Evolutionary conservation across 2,888 invertebrate genomes (phyloP), one percentile per base, ranked within the genome.

Genomic region (Galeruca laticollis): DNA sequence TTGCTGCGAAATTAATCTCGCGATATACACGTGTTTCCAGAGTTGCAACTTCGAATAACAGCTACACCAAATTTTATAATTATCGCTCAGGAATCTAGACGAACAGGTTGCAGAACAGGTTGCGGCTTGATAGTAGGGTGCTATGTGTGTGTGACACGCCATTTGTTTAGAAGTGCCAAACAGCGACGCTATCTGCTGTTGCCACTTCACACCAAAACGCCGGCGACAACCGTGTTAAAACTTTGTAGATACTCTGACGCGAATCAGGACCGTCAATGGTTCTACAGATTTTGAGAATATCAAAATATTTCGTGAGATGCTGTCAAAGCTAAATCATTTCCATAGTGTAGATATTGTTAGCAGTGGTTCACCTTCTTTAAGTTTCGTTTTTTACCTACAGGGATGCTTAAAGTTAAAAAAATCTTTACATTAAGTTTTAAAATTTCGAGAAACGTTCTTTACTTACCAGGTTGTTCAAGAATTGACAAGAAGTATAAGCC

Each of bases 1-100:
- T 78, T 73, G 76, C 68, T 72, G 73, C 67, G 73, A 65, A 75
- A 77, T 82, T 82, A 82, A 81, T 82, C 82, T 79, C 77, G 72
- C 74, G 72, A 65, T 73, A 67, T 78, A 78, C 76, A 76, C 78
- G 75, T 73, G 78, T 77, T 81, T 56, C 72, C 70, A 62, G 73
- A 78, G 79, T 76, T 70, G 79, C 76, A 70, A 77, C 76, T 76
- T 75, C 75, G 78, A 80, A 82, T 47, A 82, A 82, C 82, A 77
- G 80, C 82, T 80, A 80, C 80, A 81, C 83, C 83, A 75, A 77
- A 81, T 84, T 84, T 83, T 82, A 82, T 82, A 83, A 84, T 83
- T 83, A 83, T 83, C 83, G 79, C 77, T 80, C 81, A 78, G 83
- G 83, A 84, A 84, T 84, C 83, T 83, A 82, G 83, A 82, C 75